Percentiles rank a stretch among this genome's conserved stretches.
Conservation (phyloP, 2,113 vertebrate species). For the Brachirus orientalis region DNA sequence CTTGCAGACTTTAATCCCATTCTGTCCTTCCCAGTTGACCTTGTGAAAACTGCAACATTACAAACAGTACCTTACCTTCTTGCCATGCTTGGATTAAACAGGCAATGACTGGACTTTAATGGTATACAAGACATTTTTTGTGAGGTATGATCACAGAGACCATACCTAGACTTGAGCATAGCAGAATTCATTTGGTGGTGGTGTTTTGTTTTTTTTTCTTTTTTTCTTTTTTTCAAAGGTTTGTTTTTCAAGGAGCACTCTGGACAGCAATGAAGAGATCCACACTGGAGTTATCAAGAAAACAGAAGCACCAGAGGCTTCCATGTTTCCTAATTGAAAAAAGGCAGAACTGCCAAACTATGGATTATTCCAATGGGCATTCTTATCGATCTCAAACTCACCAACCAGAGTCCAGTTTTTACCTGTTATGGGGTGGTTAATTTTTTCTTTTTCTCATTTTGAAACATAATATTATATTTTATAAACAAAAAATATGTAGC, state of each 20-base stretch:
- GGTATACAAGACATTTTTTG: conserved; percentile 52
- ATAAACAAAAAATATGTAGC: conserved; percentile 90
- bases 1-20: conserved; percentile 58
- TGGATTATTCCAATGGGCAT: conserved; percentile 80
- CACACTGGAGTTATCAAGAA: conserved; percentile 67
- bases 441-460: conserved; percentile 69
- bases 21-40: conserved; percentile 56
- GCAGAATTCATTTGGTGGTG: conserved; percentile 70
- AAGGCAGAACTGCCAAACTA: conserved; percentile 61
- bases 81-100: conserved; percentile 66
- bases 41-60: conserved; percentile 57
- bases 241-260: conserved; percentile 63
- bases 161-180: conserved; percentile 71
- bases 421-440: conserved; percentile 71
- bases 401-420: conserved; percentile 74
- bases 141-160: conserved; percentile 51
- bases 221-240: conserved; percentile 37
- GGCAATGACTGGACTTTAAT: conserved; percentile 56
- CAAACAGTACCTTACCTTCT: conserved; percentile 57
- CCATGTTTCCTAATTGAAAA: conserved; percentile 56
- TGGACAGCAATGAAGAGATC: conserved; percentile 75
- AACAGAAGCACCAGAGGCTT: conserved; percentile 65
- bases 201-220: conserved; percentile 58
- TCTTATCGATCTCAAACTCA: conserved; percentile 75
- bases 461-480: conserved; percentile 80